Conservation (phyloP, 2,113 vertebrate species). For the Seriola rivoliana region DNA sequence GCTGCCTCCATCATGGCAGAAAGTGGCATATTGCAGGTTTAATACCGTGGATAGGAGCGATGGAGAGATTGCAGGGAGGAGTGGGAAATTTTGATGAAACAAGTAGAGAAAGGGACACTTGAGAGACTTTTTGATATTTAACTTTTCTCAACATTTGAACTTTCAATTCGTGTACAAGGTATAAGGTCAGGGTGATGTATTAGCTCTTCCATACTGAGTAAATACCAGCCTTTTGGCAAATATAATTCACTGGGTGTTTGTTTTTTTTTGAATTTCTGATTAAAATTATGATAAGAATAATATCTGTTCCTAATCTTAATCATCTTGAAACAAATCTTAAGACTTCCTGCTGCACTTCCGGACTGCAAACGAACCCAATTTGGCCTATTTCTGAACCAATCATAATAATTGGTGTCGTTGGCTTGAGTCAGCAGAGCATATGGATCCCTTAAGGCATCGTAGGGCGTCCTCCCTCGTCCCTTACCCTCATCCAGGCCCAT, state of each 20-base stretch:
- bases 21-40: neutral
- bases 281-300: too few species aligned
- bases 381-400: constrained; percentile 43
- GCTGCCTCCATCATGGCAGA: neutral
- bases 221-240: neutral
- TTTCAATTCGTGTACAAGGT: neutral
- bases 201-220: neutral
- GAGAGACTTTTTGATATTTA: constrained; percentile 6
- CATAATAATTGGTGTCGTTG: constrained; percentile 43
- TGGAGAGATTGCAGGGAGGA: neutral
- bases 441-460: constrained; percentile 65
- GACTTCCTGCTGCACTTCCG: neutral
- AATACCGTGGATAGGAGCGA: neutral
- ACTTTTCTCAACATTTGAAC: constrained; percentile 17
- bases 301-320: too few species aligned
- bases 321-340: neutral
- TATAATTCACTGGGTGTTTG: neutral
- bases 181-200: neutral
- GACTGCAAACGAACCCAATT: constrained; percentile 13
- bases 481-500: neutral
- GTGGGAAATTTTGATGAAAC: constrained; percentile 26
- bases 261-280: too few species aligned
- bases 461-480: constrained; percentile 13
- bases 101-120: neutral
- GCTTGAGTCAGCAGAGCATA: constrained; percentile 69